These are phyloP conservation scores for Phylloscopus trochiloides DNA, from an alignment of 2,113 vertebrate genomes.

Conservation along the genomic window DNA sequence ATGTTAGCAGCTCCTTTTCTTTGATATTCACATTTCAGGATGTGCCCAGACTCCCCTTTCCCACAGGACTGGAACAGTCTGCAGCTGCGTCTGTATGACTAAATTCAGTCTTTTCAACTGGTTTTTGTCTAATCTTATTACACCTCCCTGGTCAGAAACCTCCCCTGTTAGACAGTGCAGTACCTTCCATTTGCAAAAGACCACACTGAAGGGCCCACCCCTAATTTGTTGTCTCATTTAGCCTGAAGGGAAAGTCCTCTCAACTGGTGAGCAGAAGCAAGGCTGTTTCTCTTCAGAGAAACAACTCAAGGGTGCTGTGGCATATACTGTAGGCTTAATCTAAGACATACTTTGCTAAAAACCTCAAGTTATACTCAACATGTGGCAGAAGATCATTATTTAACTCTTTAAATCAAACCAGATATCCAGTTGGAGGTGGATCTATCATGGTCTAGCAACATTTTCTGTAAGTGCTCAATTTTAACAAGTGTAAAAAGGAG, in stretches of 20 bases:
- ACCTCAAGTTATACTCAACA: slow-evolving; percentile 75
- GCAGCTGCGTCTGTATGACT: neutral
- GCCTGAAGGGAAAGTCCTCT: slow-evolving; percentile 53
- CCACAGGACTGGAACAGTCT: neutral
- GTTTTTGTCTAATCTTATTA: slow-evolving; percentile 57
- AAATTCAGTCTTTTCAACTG: slow-evolving; percentile 31
- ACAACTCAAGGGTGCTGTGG: slow-evolving; percentile 46
- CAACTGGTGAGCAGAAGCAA: neutral
- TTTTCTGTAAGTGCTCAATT: slow-evolving; percentile 56
- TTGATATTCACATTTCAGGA: neutral
- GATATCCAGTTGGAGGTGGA: slow-evolving; percentile 71
- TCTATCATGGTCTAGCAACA: slow-evolving; percentile 59
- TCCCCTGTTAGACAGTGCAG: slow-evolving; percentile 32
- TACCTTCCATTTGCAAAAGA: slow-evolving; percentile 58
- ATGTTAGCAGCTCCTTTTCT: neutral
- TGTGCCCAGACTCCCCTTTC: neutral
- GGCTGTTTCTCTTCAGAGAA: slow-evolving; percentile 54
- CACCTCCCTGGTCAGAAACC: slow-evolving; percentile 57
- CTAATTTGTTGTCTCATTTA: slow-evolving; percentile 58
- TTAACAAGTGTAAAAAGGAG: slow-evolving; percentile 73
- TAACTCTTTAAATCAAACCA: slow-evolving; percentile 73
- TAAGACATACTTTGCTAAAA: slow-evolving; percentile 73
- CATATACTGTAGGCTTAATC: slow-evolving; percentile 63
- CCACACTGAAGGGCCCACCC: slow-evolving; percentile 80
- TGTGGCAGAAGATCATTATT: slow-evolving; percentile 75